Conservation (phyloP, 2,888 invertebrate species). For the Tromatobia lineatoria region DNA sequence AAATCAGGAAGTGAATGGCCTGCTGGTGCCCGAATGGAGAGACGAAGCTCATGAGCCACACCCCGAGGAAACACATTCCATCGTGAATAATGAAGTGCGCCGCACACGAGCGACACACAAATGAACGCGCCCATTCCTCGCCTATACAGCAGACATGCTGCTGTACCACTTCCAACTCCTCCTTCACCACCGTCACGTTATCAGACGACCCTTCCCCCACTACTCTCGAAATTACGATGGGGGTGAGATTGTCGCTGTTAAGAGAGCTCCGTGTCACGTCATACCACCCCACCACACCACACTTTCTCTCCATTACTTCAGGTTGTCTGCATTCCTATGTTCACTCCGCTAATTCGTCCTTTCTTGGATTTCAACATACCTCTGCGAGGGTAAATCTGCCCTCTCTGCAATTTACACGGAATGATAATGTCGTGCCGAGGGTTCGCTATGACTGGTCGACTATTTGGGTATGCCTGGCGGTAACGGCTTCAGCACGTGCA, state of each 20-base stretch:
- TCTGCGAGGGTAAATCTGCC: neutral
- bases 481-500: conserved; percentile 19
- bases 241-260: conserved; percentile 30
- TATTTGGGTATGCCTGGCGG: neutral
- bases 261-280: neutral
- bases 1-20: conserved; percentile 15
- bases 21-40: neutral
- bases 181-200: neutral
- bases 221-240: conserved; percentile 35
- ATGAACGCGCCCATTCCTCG: neutral
- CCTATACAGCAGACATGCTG: neutral
- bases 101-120: neutral
- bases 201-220: neutral
- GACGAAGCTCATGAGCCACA: conserved; percentile 7
- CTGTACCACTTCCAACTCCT: neutral
- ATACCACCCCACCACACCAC: conserved; percentile 9
- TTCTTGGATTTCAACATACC: conserved; percentile 40
- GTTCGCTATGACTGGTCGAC: neutral
- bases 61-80: conserved; percentile 34
- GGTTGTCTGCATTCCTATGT: neutral
- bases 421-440: neutral
- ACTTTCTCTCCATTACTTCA: conserved; percentile 8
- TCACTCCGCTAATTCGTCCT: conserved; percentile 12
- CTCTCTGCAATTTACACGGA: neutral
- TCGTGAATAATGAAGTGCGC: conserved; percentile 36